Conservation (phyloP, 2,888 invertebrate species). For the Lottia scabra region DNA sequence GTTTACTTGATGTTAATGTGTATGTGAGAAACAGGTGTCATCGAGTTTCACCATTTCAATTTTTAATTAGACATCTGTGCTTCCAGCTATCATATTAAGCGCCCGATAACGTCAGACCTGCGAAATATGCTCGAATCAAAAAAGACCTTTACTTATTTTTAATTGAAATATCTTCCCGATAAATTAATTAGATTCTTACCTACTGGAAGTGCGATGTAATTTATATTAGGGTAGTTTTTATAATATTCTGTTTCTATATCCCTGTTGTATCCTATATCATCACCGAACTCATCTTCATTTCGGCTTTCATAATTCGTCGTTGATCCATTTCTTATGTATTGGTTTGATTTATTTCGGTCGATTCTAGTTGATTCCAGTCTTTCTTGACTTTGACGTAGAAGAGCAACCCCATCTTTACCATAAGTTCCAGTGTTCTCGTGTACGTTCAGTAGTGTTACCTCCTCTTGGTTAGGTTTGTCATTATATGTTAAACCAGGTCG, state of each 20-base stretch:
- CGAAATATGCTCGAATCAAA: too few species aligned
- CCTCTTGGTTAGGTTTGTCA: slow-evolving; percentile 51
- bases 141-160: too few species aligned
- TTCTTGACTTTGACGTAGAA: slow-evolving; percentile 42
- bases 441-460: slow-evolving; percentile 54
- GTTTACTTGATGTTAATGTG: too few species aligned
- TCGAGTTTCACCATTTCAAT: too few species aligned
- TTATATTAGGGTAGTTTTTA: slow-evolving; percentile 34
- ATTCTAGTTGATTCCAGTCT: slow-evolving; percentile 42
- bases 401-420: slow-evolving; percentile 31
- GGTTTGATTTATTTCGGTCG: slow-evolving; percentile 36
- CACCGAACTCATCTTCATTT: slow-evolving; percentile 59
- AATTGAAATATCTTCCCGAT: neutral
- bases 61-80: too few species aligned
- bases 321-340: slow-evolving; percentile 43
- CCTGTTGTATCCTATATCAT: slow-evolving; percentile 59
- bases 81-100: too few species aligned
- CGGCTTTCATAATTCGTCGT: slow-evolving; percentile 47
- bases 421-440: slow-evolving; percentile 49
- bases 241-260: slow-evolving; percentile 42
- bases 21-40: too few species aligned
- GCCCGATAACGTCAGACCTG: too few species aligned
- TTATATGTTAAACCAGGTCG: slow-evolving; percentile 41
- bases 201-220: slow-evolving; percentile 52
- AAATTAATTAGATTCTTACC: slow-evolving; percentile 31